phyloP scores from a whole-genome alignment of 2,797 vertebrate genomes.

The Carduelis carduelis region DNA sequence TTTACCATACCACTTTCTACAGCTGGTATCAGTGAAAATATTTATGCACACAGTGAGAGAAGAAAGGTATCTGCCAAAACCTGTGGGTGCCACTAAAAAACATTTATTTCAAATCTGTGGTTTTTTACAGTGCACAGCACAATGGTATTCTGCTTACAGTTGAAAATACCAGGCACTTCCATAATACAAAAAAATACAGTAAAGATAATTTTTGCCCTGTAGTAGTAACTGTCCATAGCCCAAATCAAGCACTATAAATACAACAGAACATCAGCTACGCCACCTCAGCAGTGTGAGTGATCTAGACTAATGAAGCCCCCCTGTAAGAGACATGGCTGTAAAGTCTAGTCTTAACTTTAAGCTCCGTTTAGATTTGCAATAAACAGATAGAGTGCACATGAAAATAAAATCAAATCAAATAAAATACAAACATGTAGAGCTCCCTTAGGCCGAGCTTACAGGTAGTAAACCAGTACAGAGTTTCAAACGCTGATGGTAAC shows the following conservation, averaged over 20 bases:
- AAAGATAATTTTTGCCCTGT: not conserved
- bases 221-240: not conserved
- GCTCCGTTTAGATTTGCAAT: not conserved
- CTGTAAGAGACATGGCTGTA: not conserved
- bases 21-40: conserved; percentile 66
- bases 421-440: not conserved
- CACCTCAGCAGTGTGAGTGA: not conserved
- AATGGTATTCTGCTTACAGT: not conserved
- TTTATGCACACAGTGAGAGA: conserved; percentile 54
- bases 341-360: not conserved
- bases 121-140: not conserved
- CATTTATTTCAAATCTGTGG: conserved; percentile 38
- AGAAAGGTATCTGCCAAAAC: conserved; percentile 62
- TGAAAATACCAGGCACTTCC: not conserved
- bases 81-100: conserved; percentile 60
- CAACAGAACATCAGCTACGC: not conserved
- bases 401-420: not conserved
- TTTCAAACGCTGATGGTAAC: not conserved
- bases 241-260: not conserved
- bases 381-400: not conserved
- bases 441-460: not conserved
- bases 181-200: not conserved
- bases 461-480: not conserved
- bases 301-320: not conserved
- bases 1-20: conserved; percentile 62